Base-by-base conservation (phyloP, 1,140 invertebrate genomes). In the Leptopilina boulardi region DNA sequence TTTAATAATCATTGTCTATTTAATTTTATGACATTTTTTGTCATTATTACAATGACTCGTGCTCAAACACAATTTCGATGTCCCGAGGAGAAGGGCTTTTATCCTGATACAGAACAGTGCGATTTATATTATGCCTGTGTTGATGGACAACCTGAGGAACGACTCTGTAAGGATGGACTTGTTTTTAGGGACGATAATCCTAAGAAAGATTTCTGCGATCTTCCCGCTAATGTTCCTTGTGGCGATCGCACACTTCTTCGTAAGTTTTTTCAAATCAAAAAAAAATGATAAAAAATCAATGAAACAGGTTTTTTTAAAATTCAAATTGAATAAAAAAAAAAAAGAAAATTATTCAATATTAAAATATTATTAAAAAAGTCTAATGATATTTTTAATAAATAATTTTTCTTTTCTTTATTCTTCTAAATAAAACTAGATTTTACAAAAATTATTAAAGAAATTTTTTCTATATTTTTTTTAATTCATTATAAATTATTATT, bases 91-190 rank as follows among this genome's bases (percentile, higher is more conserved):
- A 94, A 94, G 78, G 96, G 96, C 21, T 96, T 92, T 89, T 97
- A 94, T 90, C 92, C 95, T 1, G 95, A 97, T 88, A 91, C 91
- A 2, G 92, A 93, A 80, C 95, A 97, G 87, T 97, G 96, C 87
- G 96, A 97, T 90, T 92, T 96, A 44, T 97, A 96, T 88, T 96
- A 96, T 87, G 92, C 93, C 82, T 97, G 96, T 90, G 89, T 91
- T 71, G 93, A 95, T 87, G 93, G 93, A 83, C 88, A 93, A 74
- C 82, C 94, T 9, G 94, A 95, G 84, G 92, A 95, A 79, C 94
- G 93, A 80, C 89, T 96, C 5, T 97, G 96, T 88, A 95, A 95
- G 3, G 96, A 97, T 82, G 96, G 96, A 0, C 91, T 97, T 19
- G 94, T 97, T 4, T 97, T 97, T 88, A 93, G 95, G 81, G 95